A percentile compares a stretch with the other conserved stretches of the same genome.
These are phyloP conservation scores for Heteromyza rotundicornis DNA, from an alignment of 2,888 invertebrate species.

Conservation along the genomic window DNA sequence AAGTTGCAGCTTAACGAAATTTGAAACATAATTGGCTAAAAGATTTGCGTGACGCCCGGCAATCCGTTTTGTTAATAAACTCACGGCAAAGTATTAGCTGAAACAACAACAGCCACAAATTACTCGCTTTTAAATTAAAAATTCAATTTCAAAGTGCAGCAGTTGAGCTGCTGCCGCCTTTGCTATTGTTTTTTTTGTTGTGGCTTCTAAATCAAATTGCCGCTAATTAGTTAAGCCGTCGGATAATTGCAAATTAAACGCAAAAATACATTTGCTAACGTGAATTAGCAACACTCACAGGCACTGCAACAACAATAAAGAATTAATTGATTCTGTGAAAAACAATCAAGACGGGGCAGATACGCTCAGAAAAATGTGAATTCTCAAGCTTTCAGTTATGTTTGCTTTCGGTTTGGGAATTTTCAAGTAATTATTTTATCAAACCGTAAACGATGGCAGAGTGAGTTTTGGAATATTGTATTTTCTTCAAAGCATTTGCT, in stretches of 20 bases:
- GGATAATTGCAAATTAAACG: slow-evolving; percentile 54
- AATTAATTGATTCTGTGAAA: slow-evolving; percentile 28
- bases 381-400: too few species aligned
- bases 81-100: neutral
- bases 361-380: too few species aligned
- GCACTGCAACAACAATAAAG: slow-evolving; percentile 10
- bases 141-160: neutral
- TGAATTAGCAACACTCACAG: neutral
- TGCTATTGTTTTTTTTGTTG: slow-evolving; percentile 4
- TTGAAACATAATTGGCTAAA: neutral
- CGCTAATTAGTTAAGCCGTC: slow-evolving; percentile 54
- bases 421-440: too few species aligned
- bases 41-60: slow-evolving; percentile 1
- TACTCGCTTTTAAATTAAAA: neutral
- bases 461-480: too few species aligned
- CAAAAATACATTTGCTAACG: slow-evolving; percentile 52
- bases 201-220: slow-evolving; percentile 50
- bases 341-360: slow-evolving; percentile 25
- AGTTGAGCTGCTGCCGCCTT: neutral
- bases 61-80: slow-evolving; percentile 19
- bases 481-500: too few species aligned
- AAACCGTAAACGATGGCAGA: too few species aligned
- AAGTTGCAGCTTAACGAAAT: too few species aligned
- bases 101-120: slow-evolving; percentile 12
- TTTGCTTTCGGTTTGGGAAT: too few species aligned